These are phyloP conservation scores for Strix aluco DNA, from an alignment of 2,113 vertebrate species.

Conservation along the genomic window DNA sequence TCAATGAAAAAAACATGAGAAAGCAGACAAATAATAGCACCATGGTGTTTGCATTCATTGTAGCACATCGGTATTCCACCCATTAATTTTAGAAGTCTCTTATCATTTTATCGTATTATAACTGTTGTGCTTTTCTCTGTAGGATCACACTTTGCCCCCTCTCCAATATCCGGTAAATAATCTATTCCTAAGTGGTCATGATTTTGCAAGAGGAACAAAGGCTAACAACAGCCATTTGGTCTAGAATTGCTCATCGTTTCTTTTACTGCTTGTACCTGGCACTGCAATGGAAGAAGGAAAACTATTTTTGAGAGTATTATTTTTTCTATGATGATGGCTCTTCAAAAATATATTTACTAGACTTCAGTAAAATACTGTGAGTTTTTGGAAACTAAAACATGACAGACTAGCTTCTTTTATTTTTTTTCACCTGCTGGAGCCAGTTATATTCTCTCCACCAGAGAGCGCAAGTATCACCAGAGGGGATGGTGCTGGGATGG, in stretches of 20 bases:
- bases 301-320: not conserved
- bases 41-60: not conserved
- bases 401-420: not conserved
- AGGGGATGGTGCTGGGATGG: not conserved
- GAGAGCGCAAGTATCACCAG: slow-evolving; percentile 5
- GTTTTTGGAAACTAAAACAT: not conserved
- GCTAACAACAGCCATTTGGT: not conserved
- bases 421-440: not conserved
- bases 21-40: not conserved
- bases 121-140: not conserved
- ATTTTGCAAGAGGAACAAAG: not conserved
- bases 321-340: not conserved
- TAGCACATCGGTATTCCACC: not conserved
- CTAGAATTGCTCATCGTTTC: not conserved
- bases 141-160: not conserved
- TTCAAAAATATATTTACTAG: not conserved
- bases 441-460: not conserved
- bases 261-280: not conserved
- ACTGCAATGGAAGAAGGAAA: not conserved
- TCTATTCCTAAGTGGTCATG: not conserved
- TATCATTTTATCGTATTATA: not conserved
- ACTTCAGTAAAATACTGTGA: not conserved
- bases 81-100: not conserved
- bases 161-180: not conserved
- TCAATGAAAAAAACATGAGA: not conserved